A percentile compares a stretch with the other conserved stretches of the same genome.
phyloP scores from a whole-genome alignment of 2,113 vertebrate species.

The Brienomyrus brachyistius region DNA sequence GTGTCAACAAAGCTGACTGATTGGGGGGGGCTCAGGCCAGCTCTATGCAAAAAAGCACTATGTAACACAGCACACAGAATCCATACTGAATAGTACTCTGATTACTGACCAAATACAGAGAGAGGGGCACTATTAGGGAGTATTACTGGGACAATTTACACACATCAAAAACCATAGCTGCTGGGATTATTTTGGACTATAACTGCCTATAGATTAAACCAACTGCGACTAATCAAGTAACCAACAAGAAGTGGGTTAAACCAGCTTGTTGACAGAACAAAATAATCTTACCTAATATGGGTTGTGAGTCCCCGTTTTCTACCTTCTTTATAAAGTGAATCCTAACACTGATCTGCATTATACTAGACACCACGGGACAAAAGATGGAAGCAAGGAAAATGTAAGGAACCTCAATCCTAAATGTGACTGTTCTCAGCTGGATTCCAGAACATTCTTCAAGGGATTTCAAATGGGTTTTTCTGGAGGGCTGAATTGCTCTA shows the following conservation, averaged over 20 bases:
- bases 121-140: background rate
- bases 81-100: background rate
- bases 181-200: background rate
- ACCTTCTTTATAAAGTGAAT: background rate
- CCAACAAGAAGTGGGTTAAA: background rate
- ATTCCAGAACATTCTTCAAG: background rate
- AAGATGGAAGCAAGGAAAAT: background rate
- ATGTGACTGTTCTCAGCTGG: background rate
- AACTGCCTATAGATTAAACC: background rate
- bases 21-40: background rate
- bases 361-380: background rate
- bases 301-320: background rate
- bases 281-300: background rate
- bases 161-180: background rate
- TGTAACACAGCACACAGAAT: background rate
- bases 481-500: background rate
- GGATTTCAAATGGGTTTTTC: conserved; percentile 1
- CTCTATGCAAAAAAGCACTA: background rate
- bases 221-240: background rate
- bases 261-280: background rate
- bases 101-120: background rate
- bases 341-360: background rate
- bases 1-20: background rate
- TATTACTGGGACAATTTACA: conserved; percentile 3
- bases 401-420: background rate